Evolutionary conservation across 2,113 vertebrate genomes (phyloP).

Genomic region (Nettapus auritus): DNA sequence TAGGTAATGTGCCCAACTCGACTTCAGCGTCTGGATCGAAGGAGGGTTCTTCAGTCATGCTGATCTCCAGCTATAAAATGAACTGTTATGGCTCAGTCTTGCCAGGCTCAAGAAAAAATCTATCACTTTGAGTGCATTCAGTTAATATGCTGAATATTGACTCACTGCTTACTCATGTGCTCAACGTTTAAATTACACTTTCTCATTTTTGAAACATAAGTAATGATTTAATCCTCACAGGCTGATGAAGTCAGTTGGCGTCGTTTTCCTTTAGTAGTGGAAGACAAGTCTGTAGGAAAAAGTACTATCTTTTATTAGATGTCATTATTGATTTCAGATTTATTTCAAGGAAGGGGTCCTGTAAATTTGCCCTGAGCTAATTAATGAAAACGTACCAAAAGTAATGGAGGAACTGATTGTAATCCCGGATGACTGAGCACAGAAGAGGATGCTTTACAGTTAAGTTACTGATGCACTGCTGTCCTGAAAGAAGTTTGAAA

Average conservation of each 20-base stretch:
- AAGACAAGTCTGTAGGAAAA: slow-evolving; percentile 1
- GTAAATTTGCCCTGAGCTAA: neutral
- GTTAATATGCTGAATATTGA: slow-evolving; percentile 41
- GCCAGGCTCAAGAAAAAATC: slow-evolving; percentile 22
- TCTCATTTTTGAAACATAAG: slow-evolving; percentile 15
- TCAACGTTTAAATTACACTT: slow-evolving; percentile 22
- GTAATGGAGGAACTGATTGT: neutral
- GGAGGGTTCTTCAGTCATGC: neutral
- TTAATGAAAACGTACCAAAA: neutral
- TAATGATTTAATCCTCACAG: neutral
- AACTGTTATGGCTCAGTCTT: slow-evolving; percentile 2
- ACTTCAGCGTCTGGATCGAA: neutral
- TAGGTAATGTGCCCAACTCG: neutral
- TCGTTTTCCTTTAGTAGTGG: neutral
- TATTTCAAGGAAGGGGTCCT: neutral
- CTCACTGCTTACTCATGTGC: neutral
- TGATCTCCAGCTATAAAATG: neutral
- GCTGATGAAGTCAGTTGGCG: slow-evolving; percentile 10
- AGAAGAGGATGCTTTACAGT: neutral
- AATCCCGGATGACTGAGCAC: neutral
- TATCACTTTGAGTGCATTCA: neutral
- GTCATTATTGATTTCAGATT: neutral
- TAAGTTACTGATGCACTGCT: neutral
- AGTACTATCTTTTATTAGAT: neutral
- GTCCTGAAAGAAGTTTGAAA: neutral